A percentile compares a stretch with the other conserved stretches of the same genome.
phyloP scores from a whole-genome alignment of 2,797 vertebrate species.

The Acanthurus lineatus region DNA sequence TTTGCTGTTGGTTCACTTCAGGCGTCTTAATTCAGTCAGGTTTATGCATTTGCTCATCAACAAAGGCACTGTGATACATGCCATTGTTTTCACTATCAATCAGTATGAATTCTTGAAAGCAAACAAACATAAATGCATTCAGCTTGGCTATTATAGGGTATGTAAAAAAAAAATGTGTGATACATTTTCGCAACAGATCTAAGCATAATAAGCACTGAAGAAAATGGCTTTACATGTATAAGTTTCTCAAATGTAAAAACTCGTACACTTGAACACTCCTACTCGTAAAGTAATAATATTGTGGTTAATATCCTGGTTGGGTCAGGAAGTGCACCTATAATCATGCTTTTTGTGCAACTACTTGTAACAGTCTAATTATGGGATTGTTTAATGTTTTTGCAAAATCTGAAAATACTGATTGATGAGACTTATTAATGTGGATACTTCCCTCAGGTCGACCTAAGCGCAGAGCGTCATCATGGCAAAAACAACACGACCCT shows the following conservation, averaged over 20 bases:
- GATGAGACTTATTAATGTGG: not conserved
- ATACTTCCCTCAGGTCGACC: constrained; percentile 84
- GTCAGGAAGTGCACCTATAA: not conserved
- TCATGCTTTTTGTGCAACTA: not conserved
- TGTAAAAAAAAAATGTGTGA: too few relatives aligned
- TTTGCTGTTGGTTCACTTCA: not conserved
- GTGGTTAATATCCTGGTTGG: not conserved
- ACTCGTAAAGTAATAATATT: not conserved
- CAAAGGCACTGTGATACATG: not conserved
- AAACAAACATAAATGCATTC: not conserved
- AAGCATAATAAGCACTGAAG: not conserved
- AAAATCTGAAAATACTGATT: not conserved
- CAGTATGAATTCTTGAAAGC: not conserved
- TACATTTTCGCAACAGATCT: too few relatives aligned
- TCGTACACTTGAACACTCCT: too few relatives aligned
- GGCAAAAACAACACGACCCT: constrained; percentile 44
- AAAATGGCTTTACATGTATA: not conserved
- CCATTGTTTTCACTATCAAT: not conserved
- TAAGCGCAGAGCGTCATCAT: constrained; percentile 74
- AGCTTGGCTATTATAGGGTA: not conserved
- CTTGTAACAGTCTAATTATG: not conserved
- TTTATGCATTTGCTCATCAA: not conserved
- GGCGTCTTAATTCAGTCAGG: not conserved
- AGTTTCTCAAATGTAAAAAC: not conserved
- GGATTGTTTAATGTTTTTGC: too few relatives aligned